phyloP scores from a whole-genome alignment of 2,888 invertebrate species.

The Mythimna vitellina region DNA sequence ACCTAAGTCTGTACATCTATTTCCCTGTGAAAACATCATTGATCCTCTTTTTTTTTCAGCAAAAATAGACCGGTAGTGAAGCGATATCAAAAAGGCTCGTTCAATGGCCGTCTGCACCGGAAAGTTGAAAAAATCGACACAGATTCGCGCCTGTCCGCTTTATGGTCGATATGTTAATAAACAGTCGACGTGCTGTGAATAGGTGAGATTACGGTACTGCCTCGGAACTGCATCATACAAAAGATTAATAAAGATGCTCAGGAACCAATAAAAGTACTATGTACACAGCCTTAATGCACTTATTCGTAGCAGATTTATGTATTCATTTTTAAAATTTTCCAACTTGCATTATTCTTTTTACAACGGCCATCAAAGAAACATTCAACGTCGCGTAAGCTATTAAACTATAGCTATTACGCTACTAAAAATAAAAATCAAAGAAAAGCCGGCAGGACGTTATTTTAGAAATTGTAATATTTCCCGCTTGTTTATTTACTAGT shows the following conservation, averaged over 20 bases:
- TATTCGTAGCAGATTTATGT: slow-evolving; percentile 31
- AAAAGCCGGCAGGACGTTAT: slow-evolving; percentile 31
- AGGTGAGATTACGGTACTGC: slow-evolving; percentile 74
- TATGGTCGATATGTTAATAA: slow-evolving; percentile 88
- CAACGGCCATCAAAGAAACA: slow-evolving; percentile 44
- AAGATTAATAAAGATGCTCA: slow-evolving; percentile 65
- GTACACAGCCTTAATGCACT: slow-evolving; percentile 37
- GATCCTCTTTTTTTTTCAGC: slow-evolving; percentile 64
- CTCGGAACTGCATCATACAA: slow-evolving; percentile 61
- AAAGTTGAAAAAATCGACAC: slow-evolving; percentile 81
- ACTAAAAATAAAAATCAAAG: slow-evolving; percentile 53
- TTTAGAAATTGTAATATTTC: slow-evolving; percentile 56
- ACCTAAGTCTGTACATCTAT: slow-evolving; percentile 54
- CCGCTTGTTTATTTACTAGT: slow-evolving; percentile 63
- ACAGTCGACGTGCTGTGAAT: slow-evolving; percentile 85
- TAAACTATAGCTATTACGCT: slow-evolving; percentile 36
- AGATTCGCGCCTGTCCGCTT: slow-evolving; percentile 81
- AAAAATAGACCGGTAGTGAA: slow-evolving; percentile 70
- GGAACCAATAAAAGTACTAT: slow-evolving; percentile 48
- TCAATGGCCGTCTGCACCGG: slow-evolving; percentile 82
- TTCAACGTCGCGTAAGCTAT: slow-evolving; percentile 50
- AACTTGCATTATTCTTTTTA: slow-evolving; percentile 37
- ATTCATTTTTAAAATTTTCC: slow-evolving; percentile 44
- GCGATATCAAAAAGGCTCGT: slow-evolving; percentile 74
- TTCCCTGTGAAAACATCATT: slow-evolving; percentile 69